Base-by-base conservation (phyloP, 1,140 invertebrate genomes). In the Zaprionus ornatus region DNA sequence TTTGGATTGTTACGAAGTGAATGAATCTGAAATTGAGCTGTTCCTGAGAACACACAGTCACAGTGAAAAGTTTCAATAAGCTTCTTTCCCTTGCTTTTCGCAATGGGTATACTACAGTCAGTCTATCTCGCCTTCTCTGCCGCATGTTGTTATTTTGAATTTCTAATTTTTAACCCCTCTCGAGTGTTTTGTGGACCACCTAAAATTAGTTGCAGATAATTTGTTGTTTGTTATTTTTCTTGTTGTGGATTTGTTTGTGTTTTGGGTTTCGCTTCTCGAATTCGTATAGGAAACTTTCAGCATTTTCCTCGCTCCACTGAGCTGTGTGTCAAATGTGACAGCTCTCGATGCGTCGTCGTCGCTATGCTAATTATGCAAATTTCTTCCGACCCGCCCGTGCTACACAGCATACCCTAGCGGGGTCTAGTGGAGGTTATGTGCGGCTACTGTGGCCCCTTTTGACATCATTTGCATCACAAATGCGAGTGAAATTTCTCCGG, bases 351-450 rank as follows among this genome's bases (percentile, higher is more conserved):
- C 77, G 73, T 63, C 59, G 56, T 74, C 57, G 59, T 73, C 71
- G 83, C 80, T 73, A 60, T 78, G 80, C 84, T 87, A 87, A 87
- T 87, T 87, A 87, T 87, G 84, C 84, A 88, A 84, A 88, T 87
- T 75, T 73, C 50, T 32, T 71, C 25, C 23, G 21, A 23, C 29
- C 52, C 23, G 25, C 37, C 25, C 55, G 56, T 50, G 17, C 17
- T 29, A 10, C 29, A 32, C 69, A 25, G 10, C 13, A 37, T 12
- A 21, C 5, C 17, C 17, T 4, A n/a, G 29, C 10, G 6, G n/a
- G n/a, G 40, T 42, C 40, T 42, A 17, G n/a, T 17, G 45, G 17
- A 15, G 9, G 35, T 21, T 40, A 12, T 32, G 42, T 17, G 63
- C 35, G 25, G 52, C 54, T 77, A 37, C 73, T 56, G 68, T 62